phyloP scores from a whole-genome alignment of 2,797 vertebrate species.

The Hoplostethus mediterraneus region DNA sequence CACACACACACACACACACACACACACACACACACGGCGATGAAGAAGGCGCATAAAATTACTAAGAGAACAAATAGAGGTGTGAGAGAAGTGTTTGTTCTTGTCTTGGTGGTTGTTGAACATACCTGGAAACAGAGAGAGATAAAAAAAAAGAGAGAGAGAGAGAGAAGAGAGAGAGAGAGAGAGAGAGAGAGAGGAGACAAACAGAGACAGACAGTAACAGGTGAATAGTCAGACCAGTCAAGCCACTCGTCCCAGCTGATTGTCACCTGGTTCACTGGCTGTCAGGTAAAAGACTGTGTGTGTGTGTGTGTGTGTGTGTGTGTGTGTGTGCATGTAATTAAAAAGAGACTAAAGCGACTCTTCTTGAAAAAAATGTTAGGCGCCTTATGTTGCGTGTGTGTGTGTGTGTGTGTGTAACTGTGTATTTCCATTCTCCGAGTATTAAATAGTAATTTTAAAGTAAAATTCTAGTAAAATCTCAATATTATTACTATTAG shows the following conservation, averaged over 20 bases:
- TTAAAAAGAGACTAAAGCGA: not conserved
- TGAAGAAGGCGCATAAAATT: constrained; percentile 28
- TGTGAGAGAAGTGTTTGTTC: constrained; percentile 46
- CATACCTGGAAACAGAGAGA: constrained; percentile 6
- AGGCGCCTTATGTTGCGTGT: not conserved
- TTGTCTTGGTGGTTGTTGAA: constrained; percentile 34
- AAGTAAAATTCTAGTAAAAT: no score
- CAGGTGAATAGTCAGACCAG: not conserved
- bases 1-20: not conserved
- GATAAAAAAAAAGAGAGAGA: not conserved
- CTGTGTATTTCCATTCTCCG: no score
- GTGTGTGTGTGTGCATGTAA: not conserved
- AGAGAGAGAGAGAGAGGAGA: not conserved
- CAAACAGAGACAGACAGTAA: no score
- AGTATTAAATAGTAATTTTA: no score
- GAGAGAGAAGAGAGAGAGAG: not conserved
- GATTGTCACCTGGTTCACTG: not conserved
- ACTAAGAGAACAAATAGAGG: constrained; percentile 56
- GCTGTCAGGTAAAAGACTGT: constrained; percentile 61
- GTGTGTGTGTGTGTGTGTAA: no score
- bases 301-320: not conserved
- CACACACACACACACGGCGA: not conserved
- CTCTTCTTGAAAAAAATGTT: not conserved
- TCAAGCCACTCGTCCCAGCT: constrained; percentile 1
- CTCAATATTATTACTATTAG: no score